Conservation (phyloP, 2,113 vertebrate genomes). For the Mirounga angustirostris region DNA sequence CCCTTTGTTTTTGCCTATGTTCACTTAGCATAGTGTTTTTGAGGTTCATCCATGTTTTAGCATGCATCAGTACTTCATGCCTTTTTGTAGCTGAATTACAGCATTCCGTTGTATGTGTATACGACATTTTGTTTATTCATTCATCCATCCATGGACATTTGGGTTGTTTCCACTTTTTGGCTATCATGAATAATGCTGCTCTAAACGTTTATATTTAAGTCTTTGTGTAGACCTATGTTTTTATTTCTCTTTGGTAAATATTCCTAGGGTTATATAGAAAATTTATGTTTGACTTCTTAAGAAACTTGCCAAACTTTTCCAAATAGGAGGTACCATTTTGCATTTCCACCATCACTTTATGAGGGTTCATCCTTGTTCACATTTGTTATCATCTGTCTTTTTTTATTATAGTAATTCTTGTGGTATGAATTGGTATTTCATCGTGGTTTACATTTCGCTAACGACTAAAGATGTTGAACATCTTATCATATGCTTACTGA, state of each 20-base stretch:
- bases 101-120: neutral
- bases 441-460: neutral
- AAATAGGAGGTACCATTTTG: neutral
- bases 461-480: neutral
- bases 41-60: neutral
- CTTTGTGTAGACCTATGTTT: neutral
- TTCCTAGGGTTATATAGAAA: neutral
- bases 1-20: neutral
- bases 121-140: neutral
- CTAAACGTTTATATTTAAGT: neutral
- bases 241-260: neutral
- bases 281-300: neutral
- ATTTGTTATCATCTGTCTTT: neutral
- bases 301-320: neutral
- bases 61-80: neutral
- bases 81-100: neutral
- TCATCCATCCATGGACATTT: neutral
- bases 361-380: neutral
- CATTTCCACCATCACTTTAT: neutral
- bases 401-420: neutral
- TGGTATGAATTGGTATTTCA: neutral
- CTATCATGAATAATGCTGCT: neutral
- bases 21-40: neutral
- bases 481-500: neutral
- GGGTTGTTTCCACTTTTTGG: neutral